Evolutionary conservation across 2,113 vertebrate species (phyloP), one percentile per base, ranked within the genome.

Genomic region (Notiomystis cincta): DNA sequence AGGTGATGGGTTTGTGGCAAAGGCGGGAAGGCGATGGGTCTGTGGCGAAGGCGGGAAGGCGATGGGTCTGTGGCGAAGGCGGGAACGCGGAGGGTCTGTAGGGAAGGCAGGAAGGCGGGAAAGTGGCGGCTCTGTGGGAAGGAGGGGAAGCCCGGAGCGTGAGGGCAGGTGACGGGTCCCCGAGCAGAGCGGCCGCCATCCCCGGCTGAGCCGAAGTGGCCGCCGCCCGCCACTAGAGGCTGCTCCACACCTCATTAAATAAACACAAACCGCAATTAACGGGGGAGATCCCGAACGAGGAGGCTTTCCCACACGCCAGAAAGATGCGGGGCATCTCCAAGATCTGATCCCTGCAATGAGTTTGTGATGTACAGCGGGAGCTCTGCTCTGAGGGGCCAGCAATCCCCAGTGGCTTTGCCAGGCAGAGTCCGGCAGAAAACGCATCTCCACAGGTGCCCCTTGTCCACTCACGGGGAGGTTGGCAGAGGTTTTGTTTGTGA

Each of bases 161-260:
- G 38, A 7, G 60, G 60, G 28, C 3, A 53, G 12, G 14, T 13
- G 23, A 4, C 6, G 22, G 13, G 3, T 1, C 8, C 7, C 23
- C 2, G 22, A 8, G 65, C 18, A 1, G 10, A 14, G 47, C 14
- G 23, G 31, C 35, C 22, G 13, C 40, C 37, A 24, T 33, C 30
- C 65, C 16, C 4, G 18, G 48, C 64, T 3, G 11, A 8, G 79
- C 51, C 44, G n/a, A 2, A 40, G 31, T 38, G 18, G 27, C 47
- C 47, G 12, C 45, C 45, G 53, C 12, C 54, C 57, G 40, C 97
- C 97, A 3, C 97, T 96, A 97, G 97, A 96, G 97, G 97, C 90
- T 94, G 97, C 97, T 95, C 30, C 83, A 47, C 67, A 85, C 96
- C 83, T 96, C 97, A 92, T 94, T 96, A 96, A 95, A 83, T 58